Conservation (phyloP, 2,113 vertebrate genomes). For the Etheostoma cragini region DNA sequence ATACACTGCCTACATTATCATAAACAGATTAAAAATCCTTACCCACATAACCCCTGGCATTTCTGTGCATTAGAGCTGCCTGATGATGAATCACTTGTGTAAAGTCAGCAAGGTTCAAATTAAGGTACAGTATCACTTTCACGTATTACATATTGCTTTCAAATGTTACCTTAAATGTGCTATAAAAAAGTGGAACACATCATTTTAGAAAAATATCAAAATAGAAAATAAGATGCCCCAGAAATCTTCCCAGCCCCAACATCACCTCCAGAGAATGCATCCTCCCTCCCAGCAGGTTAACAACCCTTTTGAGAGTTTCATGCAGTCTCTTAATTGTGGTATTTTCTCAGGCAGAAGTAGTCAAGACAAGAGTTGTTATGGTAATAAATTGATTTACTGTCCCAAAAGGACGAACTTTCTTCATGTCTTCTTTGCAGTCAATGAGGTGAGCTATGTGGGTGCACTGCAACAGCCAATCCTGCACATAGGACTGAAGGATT, state of each 20-base stretch:
- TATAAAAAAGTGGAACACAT: conserved; percentile 70
- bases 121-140: conserved; percentile 59
- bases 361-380: background rate
- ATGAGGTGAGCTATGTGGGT: conserved; percentile 76
- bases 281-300: background rate
- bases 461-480: conserved; percentile 71
- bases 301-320: background rate
- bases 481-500: conserved; percentile 71
- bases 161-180: conserved; percentile 54
- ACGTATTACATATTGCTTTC: conserved; percentile 64
- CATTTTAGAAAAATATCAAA: conserved; percentile 82
- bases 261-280: conserved; percentile 23
- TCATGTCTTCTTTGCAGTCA: conserved; percentile 23
- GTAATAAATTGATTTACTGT: conserved; percentile 10
- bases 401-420: conserved; percentile 16
- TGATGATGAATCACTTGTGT: conserved; percentile 51
- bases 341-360: conserved; percentile 43
- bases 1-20: conserved; percentile 77
- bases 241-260: conserved; percentile 23
- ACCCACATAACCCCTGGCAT: conserved; percentile 75
- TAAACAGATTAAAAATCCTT: conserved; percentile 80
- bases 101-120: conserved; percentile 59
- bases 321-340: conserved; percentile 32
- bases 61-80: conserved; percentile 74
- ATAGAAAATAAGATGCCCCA: conserved; percentile 58